Evolutionary conservation across 2,797 vertebrate genomes (phyloP).

Genomic region (Cetoscarus ocellatus): DNA sequence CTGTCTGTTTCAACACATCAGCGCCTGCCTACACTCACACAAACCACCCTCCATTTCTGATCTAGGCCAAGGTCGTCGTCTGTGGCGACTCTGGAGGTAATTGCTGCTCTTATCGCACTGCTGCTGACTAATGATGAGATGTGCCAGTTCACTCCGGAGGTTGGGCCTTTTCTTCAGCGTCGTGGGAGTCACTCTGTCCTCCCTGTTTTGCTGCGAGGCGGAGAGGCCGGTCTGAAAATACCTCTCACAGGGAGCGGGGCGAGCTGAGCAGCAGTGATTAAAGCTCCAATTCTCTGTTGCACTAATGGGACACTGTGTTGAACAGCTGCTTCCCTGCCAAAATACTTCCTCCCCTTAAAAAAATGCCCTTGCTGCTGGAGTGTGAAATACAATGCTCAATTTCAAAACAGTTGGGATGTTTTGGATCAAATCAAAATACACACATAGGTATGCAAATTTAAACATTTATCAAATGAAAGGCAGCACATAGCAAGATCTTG

Average conservation of each 20-base stretch:
- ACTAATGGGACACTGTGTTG: conserved; percentile 11
- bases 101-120: conserved; percentile 44
- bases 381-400: background rate
- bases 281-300: conserved; percentile 15
- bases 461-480: no score
- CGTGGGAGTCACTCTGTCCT: conserved; percentile 38
- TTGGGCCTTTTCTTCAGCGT: conserved; percentile 13
- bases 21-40: conserved; percentile 17
- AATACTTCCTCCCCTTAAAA: background rate
- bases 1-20: background rate
- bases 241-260: background rate
- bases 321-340: conserved; percentile 14
- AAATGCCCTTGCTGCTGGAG: conserved; percentile 1
- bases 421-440: no score
- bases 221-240: conserved; percentile 29
- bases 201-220: conserved; percentile 20
- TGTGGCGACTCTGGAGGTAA: conserved; percentile 49
- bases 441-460: no score
- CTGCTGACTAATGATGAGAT: conserved; percentile 63
- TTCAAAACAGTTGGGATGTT: no score
- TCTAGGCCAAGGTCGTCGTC: conserved; percentile 68
- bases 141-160: conserved; percentile 40
- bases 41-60: conserved; percentile 15
- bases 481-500: no score
- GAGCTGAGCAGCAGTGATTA: conserved; percentile 32